phyloP scores from a whole-genome alignment of 2,113 vertebrate genomes.

The Falcunculus frontatus region DNA sequence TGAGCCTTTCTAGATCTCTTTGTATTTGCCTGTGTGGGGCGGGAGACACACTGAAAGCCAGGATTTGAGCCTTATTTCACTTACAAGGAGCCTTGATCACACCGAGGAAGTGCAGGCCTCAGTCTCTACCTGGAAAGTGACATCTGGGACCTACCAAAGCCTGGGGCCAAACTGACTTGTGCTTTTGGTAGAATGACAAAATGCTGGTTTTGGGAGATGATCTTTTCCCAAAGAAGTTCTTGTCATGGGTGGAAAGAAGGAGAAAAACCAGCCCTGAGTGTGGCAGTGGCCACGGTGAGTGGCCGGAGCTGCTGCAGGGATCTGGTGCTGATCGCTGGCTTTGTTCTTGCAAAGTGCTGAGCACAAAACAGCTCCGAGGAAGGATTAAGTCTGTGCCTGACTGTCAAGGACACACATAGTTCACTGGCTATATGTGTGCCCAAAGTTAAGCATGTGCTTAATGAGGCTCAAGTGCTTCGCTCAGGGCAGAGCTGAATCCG shows the following conservation, averaged over 20 bases:
- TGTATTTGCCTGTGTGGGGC: background rate
- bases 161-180: background rate
- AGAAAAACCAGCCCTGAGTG: background rate
- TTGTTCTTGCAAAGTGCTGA: background rate
- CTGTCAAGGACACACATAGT: conserved; percentile 47
- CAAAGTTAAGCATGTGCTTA: conserved; percentile 53
- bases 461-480: conserved; percentile 33
- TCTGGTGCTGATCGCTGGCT: background rate
- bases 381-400: background rate
- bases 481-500: conserved; percentile 20
- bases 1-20: background rate
- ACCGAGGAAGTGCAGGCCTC: background rate
- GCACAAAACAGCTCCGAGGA: background rate
- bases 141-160: background rate
- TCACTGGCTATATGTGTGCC: conserved; percentile 43
- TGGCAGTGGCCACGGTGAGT: background rate
- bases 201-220: background rate
- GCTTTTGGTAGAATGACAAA: background rate
- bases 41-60: background rate
- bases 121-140: background rate
- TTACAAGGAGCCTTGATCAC: background rate
- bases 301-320: background rate
- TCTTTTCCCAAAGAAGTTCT: background rate
- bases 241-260: background rate
- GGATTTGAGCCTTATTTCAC: background rate